Evolutionary conservation across 2,888 invertebrate genomes (phyloP).

Genomic region (Drosophila multiciliata): DNA sequence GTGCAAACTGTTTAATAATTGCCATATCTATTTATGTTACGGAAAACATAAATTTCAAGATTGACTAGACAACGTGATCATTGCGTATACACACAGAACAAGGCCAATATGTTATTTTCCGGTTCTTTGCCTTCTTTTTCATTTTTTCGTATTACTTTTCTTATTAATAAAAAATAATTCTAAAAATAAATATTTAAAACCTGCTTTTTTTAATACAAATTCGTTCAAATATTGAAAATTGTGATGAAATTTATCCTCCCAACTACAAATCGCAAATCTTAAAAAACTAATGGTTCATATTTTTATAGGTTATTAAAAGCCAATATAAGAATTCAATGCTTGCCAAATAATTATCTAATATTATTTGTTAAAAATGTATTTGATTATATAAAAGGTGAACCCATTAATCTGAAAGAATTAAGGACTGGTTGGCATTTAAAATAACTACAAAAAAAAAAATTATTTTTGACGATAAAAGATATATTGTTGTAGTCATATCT

Average conservation of each 20-base stretch:
- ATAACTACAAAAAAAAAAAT: neutral
- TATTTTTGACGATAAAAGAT: neutral
- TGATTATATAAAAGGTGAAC: neutral
- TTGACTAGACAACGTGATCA: neutral
- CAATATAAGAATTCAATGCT: neutral
- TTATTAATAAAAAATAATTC: neutral
- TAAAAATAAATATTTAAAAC: neutral
- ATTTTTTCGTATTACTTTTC: neutral
- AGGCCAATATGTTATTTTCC: too few relatives aligned
- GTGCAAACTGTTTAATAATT: neutral
- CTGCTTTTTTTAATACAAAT: neutral
- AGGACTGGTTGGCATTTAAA: neutral
- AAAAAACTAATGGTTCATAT: neutral
- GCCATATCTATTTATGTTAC: neutral
- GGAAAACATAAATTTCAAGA: neutral
- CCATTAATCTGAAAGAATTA: neutral
- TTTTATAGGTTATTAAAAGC: neutral
- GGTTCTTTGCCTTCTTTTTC: neutral
- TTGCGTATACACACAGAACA: neutral
- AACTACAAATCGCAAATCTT: neutral
- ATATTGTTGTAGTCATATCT: neutral
- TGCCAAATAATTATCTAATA: neutral
- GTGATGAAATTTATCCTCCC: neutral
- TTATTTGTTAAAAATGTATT: neutral
- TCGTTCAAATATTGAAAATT: neutral